Base-by-base conservation (phyloP, 2,113 vertebrate genomes). In the Tor tambroides region DNA sequence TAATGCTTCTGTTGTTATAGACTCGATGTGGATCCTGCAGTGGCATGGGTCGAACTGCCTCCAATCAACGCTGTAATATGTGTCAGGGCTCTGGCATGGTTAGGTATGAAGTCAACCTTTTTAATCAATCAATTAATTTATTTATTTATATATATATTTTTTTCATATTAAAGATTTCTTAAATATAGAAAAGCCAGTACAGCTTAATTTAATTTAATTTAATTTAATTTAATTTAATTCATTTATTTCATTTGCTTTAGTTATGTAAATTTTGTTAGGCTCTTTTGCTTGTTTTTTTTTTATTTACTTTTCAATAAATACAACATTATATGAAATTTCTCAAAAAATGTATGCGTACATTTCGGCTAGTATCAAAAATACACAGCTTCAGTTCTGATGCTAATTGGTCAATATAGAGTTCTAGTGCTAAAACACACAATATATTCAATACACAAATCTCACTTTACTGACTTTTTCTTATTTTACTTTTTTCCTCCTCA, bases 1-100 rank as follows among this genome's bases (percentile, higher is more conserved):
- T n/a, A 51, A 21, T 87, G 51, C 76, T 86, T 43, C 9, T 87
- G 9, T 85, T 26, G 63, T 79, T 75, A 5, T 80, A 91, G 92
- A 78, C 87, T 51, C 88, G 83, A 81, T 94, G 93, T 61, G 41
- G 32, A 12, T 0, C 12, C 7, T 93, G 93, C 78, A 8, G 76
- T 54, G 91, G 92, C 7, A 59, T 12, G 4, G 91, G 92, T 15
- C 23, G 26, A 1, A 17, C 0, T 4, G 1, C 14, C 0, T 15
- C 21, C 7, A 6, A 26, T 7, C 35, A 80, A 0, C 69, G 21
- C 2, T 94, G 93, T 49, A 15, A 0, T 4, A 0, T 4, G 0
- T 94, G 92, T 74, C 15, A 1, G 0, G 92, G 92, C 19, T 17
- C 7, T 6, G 91, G 91, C 9, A 51, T 32, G 2, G 41, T 12